These are phyloP conservation scores for Coremacera marginata DNA, from an alignment of 2,888 invertebrate species.

Conservation along the genomic window DNA sequence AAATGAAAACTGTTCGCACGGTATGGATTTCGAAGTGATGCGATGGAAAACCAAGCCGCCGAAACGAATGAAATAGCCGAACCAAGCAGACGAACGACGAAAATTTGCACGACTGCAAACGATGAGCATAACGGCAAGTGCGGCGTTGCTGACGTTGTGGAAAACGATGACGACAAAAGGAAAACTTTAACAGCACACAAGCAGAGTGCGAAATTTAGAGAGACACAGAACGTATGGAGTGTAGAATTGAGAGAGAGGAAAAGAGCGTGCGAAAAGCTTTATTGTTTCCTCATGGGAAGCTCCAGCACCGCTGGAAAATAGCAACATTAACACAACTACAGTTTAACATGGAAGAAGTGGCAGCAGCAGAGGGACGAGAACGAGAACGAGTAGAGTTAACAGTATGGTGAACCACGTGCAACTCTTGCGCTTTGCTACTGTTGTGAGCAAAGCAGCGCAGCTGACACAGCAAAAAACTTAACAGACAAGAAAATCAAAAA, in stretches of 20 bases:
- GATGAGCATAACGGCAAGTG: constrained; percentile 21
- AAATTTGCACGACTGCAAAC: constrained; percentile 36
- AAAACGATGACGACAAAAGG: constrained; percentile 21
- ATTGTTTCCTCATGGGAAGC: constrained; percentile 29
- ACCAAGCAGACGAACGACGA: constrained; percentile 8
- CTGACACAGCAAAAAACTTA: not conserved
- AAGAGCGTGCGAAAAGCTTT: not conserved
- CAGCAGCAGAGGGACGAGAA: not conserved
- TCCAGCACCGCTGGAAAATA: not conserved
- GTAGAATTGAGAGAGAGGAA: not conserved
- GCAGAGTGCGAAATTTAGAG: not conserved
- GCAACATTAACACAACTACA: not conserved
- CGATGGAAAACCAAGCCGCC: constrained; percentile 43
- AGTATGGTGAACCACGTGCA: constrained; percentile 8
- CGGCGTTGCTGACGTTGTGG: not conserved
- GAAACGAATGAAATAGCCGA: constrained; percentile 19
- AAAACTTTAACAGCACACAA: not conserved
- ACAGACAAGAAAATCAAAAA: no score
- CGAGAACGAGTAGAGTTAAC: not conserved
- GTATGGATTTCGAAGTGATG: constrained; percentile 45
- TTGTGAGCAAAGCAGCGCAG: not conserved
- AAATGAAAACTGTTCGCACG: constrained; percentile 69
- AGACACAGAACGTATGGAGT: no score
- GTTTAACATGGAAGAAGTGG: not conserved
- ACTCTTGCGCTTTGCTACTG: not conserved